Percentiles rank a stretch among this genome's conserved stretches.
These are phyloP conservation scores for Celastrina argiolus DNA, from an alignment of 2,888 invertebrate species.

Conservation along the genomic window DNA sequence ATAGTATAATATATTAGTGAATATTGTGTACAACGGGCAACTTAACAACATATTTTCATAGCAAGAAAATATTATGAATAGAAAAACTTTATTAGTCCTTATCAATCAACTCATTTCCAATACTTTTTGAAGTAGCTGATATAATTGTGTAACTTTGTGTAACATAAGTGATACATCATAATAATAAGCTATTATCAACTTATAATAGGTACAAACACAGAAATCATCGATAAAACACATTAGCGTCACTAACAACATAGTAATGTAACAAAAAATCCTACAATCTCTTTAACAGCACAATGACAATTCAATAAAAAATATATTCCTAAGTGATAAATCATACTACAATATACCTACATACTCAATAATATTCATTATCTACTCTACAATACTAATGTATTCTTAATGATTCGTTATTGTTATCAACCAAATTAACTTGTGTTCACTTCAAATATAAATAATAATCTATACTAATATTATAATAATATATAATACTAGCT, in stretches of 20 bases:
- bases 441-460: too few species aligned
- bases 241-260: conserved; percentile 42
- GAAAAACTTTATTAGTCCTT: too few species aligned
- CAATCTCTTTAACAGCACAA: conserved; percentile 58
- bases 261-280: conserved; percentile 54
- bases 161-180: too few species aligned
- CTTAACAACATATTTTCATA: too few species aligned
- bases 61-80: too few species aligned
- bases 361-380: not conserved
- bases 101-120: too few species aligned
- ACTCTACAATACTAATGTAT: not conserved
- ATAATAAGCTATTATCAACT: not conserved
- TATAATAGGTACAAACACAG: not conserved
- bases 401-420: not conserved
- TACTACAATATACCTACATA: conserved; percentile 9
- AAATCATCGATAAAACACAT: conserved; percentile 24
- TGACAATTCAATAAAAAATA: conserved; percentile 53
- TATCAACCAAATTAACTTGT: not conserved
- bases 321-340: conserved; percentile 13
- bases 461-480: too few species aligned
- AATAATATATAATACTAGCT: too few species aligned
- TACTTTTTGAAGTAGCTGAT: not conserved
- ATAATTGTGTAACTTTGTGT: too few species aligned
- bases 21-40: too few species aligned
- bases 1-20: too few species aligned